These are phyloP conservation scores for Prochilodus magdalenae DNA, from an alignment of 2,113 vertebrate species.

Conservation along the genomic window DNA sequence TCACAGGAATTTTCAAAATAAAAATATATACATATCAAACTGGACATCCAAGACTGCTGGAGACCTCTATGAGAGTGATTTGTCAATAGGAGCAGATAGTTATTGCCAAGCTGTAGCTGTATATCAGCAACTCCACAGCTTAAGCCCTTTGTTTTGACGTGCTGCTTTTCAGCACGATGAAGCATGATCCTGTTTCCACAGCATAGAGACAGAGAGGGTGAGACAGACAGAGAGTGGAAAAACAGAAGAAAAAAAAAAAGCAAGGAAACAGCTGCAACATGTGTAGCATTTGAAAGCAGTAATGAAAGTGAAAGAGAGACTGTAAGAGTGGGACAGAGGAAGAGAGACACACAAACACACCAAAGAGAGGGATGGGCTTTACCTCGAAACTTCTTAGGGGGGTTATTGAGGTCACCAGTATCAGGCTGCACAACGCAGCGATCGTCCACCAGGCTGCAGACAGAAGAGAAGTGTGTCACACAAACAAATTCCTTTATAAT, in stretches of 20 bases:
- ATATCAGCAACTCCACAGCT: background rate
- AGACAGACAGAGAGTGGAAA: background rate
- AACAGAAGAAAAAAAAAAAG: background rate
- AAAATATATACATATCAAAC: background rate
- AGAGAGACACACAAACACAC: background rate
- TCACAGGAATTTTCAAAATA: background rate
- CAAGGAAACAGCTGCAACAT: background rate
- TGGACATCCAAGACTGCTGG: background rate
- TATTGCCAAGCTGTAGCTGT: background rate
- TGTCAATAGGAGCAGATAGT: background rate
- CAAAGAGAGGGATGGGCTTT: conserved; percentile 56
- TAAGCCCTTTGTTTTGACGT: conserved; percentile 3
- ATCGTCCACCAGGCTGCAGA: conserved; percentile 93
- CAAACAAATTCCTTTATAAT: too few relatives aligned
- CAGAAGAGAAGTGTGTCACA: conserved; percentile 44
- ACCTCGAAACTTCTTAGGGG: conserved; percentile 99
- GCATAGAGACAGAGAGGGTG: background rate
- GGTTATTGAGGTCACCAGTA: conserved; percentile 95
- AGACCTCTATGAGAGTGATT: background rate
- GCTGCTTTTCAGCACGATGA: background rate
- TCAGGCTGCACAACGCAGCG: conserved; percentile 98
- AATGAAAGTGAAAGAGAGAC: background rate
- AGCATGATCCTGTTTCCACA: background rate
- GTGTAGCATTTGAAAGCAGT: background rate
- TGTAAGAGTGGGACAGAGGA: background rate